Evolutionary conservation across 2,888 invertebrate genomes (phyloP).

Genomic region (Antheraea assamensis): DNA sequence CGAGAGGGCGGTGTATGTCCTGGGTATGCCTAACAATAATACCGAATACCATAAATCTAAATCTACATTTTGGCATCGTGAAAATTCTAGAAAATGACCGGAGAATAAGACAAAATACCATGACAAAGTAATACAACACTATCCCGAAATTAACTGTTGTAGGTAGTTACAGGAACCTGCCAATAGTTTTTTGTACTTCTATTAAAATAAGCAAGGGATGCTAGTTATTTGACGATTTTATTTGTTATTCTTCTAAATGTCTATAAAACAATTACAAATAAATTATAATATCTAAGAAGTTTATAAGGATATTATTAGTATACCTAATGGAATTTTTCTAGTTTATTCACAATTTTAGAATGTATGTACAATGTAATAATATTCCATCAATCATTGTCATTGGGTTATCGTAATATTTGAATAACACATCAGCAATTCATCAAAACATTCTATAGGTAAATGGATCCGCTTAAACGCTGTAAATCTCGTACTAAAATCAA

Average conservation of each 20-base stretch:
- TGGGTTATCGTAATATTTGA: not conserved
- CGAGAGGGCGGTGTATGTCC: no score
- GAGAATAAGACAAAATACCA: no score
- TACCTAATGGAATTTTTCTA: not conserved
- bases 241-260: not conserved
- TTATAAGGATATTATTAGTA: no score
- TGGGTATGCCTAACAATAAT: no score
- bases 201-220: not conserved
- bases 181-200: no score
- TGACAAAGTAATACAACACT: no score
- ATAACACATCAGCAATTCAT: not conserved
- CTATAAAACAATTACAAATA: not conserved
- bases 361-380: not conserved
- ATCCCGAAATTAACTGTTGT: no score
- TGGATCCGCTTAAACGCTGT: not conserved
- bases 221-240: not conserved
- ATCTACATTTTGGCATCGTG: no score
- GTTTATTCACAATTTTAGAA: not conserved
- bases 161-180: no score
- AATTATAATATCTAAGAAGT: no score
- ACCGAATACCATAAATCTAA: no score
- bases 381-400: constrained; percentile 10
- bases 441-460: not conserved
- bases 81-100: no score
- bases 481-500: not conserved